These are phyloP conservation scores for Taxidea taxus DNA, from an alignment of 2,113 vertebrate species.

Conservation along the genomic window DNA sequence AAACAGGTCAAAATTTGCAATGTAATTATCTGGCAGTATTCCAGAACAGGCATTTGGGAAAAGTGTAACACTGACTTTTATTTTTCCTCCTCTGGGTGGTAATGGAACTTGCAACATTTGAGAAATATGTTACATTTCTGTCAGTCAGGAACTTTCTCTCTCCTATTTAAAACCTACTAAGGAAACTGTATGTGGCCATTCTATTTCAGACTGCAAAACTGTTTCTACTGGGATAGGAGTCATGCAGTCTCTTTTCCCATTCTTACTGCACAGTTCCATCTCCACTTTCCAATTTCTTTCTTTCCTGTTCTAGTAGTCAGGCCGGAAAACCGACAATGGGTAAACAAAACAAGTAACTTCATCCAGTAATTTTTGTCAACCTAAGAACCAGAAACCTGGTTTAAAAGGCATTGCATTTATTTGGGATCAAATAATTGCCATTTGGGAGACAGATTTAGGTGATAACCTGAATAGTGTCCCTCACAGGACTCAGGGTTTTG, in stretches of 20 bases:
- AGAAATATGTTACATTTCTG: slow-evolving; percentile 38
- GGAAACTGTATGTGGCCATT: neutral
- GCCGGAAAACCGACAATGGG: neutral
- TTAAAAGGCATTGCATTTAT: neutral
- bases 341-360: neutral
- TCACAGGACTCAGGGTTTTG: no score
- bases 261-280: neutral
- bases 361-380: neutral
- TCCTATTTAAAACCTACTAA: slow-evolving; percentile 17
- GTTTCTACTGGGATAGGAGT: neutral
- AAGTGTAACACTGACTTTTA: slow-evolving; percentile 49
- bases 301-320: neutral
- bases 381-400: neutral
- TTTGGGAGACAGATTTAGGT: neutral
- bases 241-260: neutral
- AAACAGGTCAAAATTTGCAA: slow-evolving; percentile 36
- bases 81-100: neutral
- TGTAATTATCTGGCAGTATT: slow-evolving; percentile 50
- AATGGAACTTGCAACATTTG: slow-evolving; percentile 49
- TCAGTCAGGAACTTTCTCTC: neutral
- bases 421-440: neutral
- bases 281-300: neutral
- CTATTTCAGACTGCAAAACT: neutral
- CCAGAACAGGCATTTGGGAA: slow-evolving; percentile 28
- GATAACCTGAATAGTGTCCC: neutral